Conservation (phyloP, 2,113 vertebrate genomes). For the Bubo bubo region DNA sequence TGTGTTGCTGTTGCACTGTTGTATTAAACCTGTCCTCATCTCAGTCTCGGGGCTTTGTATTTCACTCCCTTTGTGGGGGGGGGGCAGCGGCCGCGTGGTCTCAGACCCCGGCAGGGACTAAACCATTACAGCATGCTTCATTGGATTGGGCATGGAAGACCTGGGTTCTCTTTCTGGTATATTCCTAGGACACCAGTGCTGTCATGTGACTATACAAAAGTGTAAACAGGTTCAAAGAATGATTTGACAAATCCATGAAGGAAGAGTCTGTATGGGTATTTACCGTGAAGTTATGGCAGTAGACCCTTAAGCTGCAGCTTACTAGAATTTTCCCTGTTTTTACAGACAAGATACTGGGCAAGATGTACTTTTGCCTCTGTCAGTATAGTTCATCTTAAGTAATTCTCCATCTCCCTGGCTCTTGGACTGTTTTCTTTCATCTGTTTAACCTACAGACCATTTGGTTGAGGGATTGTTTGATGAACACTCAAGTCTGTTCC, state of each 20-base stretch:
- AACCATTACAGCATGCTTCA: background rate
- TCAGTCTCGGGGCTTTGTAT: too few relatives aligned
- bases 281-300: background rate
- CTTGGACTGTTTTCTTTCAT: background rate
- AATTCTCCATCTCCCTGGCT: background rate
- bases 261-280: background rate
- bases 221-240: background rate
- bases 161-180: background rate
- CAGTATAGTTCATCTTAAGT: background rate
- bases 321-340: background rate
- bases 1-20: too few relatives aligned
- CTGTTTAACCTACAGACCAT: background rate
- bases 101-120: too few relatives aligned
- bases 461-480: background rate
- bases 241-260: background rate
- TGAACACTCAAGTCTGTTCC: background rate
- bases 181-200: background rate
- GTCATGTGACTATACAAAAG: background rate
- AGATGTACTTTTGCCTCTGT: background rate
- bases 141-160: background rate
- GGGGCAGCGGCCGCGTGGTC: too few relatives aligned
- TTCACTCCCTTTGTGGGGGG: too few relatives aligned
- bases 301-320: background rate
- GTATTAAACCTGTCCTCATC: too few relatives aligned
- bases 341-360: background rate